These are phyloP conservation scores for Gobio occitaniae DNA, from an alignment of 2,797 vertebrate genomes.

Conservation along the genomic window DNA sequence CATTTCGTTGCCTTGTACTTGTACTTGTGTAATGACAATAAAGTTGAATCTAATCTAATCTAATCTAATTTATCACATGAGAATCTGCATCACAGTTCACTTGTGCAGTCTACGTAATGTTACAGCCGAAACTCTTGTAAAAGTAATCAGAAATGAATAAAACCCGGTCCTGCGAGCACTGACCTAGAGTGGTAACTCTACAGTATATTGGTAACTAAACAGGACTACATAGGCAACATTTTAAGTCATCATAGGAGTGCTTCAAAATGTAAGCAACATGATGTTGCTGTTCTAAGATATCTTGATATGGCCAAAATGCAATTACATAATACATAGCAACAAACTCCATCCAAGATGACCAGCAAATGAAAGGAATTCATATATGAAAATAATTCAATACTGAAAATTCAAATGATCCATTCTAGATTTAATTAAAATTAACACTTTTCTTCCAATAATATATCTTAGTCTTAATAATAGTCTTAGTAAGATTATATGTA, in stretches of 20 bases:
- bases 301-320: neutral
- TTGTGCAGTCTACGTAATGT: neutral
- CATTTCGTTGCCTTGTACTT: too few species aligned
- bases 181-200: neutral
- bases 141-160: neutral
- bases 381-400: neutral
- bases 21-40: too few species aligned
- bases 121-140: neutral
- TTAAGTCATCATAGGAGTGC: neutral
- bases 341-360: neutral
- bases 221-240: neutral
- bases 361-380: neutral
- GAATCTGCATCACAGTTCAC: neutral
- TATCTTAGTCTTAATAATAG: too few species aligned
- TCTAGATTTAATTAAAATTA: neutral
- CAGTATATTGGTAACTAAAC: neutral
- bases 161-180: neutral
- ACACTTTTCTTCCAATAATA: too few species aligned
- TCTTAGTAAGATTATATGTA: too few species aligned
- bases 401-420: neutral
- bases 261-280: neutral
- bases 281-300: neutral
- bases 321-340: neutral
- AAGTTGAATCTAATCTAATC: too few species aligned
- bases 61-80: conserved; percentile 10